Evolutionary conservation across 37 sponge, comb jelly and placozoan species (phyloP).

Genomic region (Axinella damicornis): DNA sequence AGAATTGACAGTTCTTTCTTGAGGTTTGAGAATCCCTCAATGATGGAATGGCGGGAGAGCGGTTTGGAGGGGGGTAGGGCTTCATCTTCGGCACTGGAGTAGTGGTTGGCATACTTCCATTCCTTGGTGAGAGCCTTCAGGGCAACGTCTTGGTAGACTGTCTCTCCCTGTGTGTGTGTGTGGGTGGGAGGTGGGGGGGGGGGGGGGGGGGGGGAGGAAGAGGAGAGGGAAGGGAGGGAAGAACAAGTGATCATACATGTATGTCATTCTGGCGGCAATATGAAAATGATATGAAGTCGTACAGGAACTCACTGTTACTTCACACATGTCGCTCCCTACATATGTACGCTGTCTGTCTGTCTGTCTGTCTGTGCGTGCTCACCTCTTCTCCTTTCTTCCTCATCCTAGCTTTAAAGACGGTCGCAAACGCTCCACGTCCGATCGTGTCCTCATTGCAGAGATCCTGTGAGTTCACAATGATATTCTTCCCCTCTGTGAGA

Average conservation of each 20-base stretch:
- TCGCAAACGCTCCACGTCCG: constrained; percentile 71
- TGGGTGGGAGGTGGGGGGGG: too few species aligned
- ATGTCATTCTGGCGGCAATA: too few species aligned
- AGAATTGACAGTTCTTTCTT: constrained; percentile 79
- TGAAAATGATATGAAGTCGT: too few species aligned
- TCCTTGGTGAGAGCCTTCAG: constrained; percentile 66
- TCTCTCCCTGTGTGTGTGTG: background rate
- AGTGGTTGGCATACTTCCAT: constrained; percentile 5
- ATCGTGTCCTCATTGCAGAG: constrained; percentile 25
- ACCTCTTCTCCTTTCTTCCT: constrained; percentile 20
- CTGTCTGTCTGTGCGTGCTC: background rate
- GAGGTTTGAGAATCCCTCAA: constrained; percentile 57
- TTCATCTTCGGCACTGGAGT: background rate
- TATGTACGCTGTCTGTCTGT: background rate
- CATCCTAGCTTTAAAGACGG: constrained; percentile 55
- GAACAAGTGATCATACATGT: too few species aligned
- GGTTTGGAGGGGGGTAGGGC: background rate
- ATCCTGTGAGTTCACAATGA: constrained; percentile 40
- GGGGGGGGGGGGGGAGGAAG: too few species aligned
- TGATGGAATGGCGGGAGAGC: constrained; percentile 35
- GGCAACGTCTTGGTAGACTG: constrained; percentile 5
- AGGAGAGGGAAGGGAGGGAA: too few species aligned
- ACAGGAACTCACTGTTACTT: too few species aligned
- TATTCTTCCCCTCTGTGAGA: constrained; percentile 52
- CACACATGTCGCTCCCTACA: too few species aligned